phyloP scores from a whole-genome alignment of 2,113 vertebrate species.

The Bucco capensis region DNA sequence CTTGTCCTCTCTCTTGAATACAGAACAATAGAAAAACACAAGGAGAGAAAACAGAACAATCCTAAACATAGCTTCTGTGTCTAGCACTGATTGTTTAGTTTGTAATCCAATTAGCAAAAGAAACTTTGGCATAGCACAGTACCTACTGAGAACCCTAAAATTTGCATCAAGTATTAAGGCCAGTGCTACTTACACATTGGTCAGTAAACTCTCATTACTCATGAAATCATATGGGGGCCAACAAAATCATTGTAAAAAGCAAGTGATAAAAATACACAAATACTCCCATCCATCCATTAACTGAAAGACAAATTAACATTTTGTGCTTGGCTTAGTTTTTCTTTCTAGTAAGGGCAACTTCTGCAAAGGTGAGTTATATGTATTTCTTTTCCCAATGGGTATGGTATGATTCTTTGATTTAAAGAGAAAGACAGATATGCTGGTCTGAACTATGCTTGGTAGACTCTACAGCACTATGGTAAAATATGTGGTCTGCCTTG shows the following conservation, averaged over 20 bases:
- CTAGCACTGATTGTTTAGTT: background rate
- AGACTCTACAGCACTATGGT: background rate
- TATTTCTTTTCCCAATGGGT: background rate
- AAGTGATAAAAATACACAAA: background rate
- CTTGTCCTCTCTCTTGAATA: background rate
- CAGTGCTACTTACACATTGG: background rate
- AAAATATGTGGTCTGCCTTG: background rate
- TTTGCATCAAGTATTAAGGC: background rate
- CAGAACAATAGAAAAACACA: background rate
- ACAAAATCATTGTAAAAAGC: background rate
- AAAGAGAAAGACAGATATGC: background rate
- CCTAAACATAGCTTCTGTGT: background rate
- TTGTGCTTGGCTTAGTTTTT: background rate
- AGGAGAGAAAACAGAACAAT: background rate
- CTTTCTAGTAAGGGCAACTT: background rate
- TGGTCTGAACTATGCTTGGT: background rate
- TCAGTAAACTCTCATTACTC: background rate
- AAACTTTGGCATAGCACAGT: background rate
- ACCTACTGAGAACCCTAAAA: background rate
- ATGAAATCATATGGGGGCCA: background rate
- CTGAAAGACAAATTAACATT: background rate
- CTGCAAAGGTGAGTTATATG: background rate
- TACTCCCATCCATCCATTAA: background rate
- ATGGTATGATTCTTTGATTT: background rate
- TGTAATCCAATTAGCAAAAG: background rate